Base-by-base conservation (phyloP, 2,888 invertebrate genomes). In the Dermolepida albohirtum region DNA sequence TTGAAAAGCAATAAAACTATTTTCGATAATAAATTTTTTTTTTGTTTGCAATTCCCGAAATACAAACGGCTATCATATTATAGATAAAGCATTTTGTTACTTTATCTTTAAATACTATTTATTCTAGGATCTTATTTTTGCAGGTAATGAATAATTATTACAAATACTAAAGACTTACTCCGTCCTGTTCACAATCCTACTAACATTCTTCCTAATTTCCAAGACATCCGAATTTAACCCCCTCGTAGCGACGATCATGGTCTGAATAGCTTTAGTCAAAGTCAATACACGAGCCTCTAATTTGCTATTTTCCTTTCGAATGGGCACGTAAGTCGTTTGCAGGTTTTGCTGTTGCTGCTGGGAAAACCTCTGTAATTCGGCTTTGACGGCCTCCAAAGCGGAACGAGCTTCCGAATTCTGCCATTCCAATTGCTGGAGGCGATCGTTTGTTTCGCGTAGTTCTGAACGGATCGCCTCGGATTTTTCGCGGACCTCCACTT, bases 401-500 rank as follows among this genome's bases (percentile, higher is more conserved):
- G 75, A 75, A 1, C 83, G 80, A 1, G 81, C 77, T 59, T 83
- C 77, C 0, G 79, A 79, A 49, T 80, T 81, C 59, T 84, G 79
- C 74, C 81, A 81, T 73, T 86, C 86, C 7, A 85, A 73, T 27
- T 80, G 78, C 57, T 85, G 83, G 43, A 85, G 69, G 40, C 83
- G 78, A 22, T 81, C 78, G 39, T 78, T 76, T 17, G 82, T 78
- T 59, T 86, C 83, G 55, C 82, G 73, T 51, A 86, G 76, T 65
- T 85, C 85, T 1, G 78, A 76, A 43, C 76, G 78, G 47, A 86
- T 66, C 0, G 79, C 79, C 12, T 85, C 85, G 69, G 82, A 76
- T 49, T 83, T 83, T 12, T 82, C 85, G 59, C 79, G 74, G 22
- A 79, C 80, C 70, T 82, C 81, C 0, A 81, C 79, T 75, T 86